These are phyloP conservation scores for Notocelia uddmanniana DNA, from an alignment of 2,888 invertebrate genomes.

Conservation along the genomic window DNA sequence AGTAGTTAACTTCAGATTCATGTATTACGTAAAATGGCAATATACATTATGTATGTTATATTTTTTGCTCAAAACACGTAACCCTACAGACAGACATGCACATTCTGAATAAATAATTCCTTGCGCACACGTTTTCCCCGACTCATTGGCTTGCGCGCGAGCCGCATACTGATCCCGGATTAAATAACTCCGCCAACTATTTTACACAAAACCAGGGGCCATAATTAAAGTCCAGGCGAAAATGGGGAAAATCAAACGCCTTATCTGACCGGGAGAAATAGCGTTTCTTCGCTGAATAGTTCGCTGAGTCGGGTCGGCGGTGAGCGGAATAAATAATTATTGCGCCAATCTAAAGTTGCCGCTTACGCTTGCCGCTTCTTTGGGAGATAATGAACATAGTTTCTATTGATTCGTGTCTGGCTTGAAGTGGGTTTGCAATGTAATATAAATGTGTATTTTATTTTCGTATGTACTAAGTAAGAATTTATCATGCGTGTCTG, in stretches of 20 bases:
- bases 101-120: conserved; percentile 36
- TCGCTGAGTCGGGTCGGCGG: conserved; percentile 74
- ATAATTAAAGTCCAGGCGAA: conserved; percentile 84
- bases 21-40: no score
- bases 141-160: conserved; percentile 63
- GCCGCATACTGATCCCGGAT: conserved; percentile 82
- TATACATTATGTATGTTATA: no score
- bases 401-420: conserved; percentile 58
- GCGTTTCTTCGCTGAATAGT: conserved; percentile 84
- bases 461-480: not conserved
- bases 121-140: conserved; percentile 51
- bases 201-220: conserved; percentile 84
- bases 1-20: no score
- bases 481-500: not conserved
- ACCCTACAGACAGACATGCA: conserved; percentile 4
- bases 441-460: conserved; percentile 9
- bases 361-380: conserved; percentile 63
- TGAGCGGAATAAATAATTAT: conserved; percentile 86
- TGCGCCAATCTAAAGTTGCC: conserved; percentile 80
- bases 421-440: conserved; percentile 19
- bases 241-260: conserved; percentile 85
- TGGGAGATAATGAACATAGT: conserved; percentile 75
- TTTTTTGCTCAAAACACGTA: not conserved
- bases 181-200: conserved; percentile 85
- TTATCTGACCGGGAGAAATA: conserved; percentile 85